These are phyloP conservation scores for Monodelphis domestica DNA, from an alignment of 2,797 vertebrate genomes.

Conservation along the genomic window DNA sequence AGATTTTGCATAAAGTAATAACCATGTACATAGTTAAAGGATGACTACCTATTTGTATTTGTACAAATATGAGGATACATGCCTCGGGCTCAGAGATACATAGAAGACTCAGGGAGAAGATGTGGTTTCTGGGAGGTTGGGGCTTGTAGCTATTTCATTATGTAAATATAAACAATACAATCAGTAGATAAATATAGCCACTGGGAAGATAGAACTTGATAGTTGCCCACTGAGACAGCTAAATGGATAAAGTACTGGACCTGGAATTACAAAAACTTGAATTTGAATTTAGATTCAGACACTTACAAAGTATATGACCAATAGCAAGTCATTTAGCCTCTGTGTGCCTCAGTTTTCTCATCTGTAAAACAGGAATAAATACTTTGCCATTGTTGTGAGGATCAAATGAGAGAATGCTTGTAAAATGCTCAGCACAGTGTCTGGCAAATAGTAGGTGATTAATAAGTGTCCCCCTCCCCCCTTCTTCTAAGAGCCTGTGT, in stretches of 20 bases:
- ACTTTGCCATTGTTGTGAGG: not conserved
- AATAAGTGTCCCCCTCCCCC: not conserved
- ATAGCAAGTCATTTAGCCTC: not conserved
- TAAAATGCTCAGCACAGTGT: not conserved
- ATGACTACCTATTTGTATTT: not conserved
- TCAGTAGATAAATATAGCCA: not conserved
- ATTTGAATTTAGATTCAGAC: not conserved
- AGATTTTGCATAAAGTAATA: not conserved
- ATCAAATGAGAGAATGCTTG: not conserved
- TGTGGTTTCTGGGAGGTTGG: not conserved
- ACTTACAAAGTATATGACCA: not conserved
- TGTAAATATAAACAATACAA: not conserved
- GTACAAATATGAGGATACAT: not conserved
- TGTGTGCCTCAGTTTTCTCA: not conserved
- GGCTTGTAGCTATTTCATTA: not conserved
- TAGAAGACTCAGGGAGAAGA: not conserved
- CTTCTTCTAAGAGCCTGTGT: not conserved
- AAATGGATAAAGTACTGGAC: not conserved
- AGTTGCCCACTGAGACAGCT: not conserved
- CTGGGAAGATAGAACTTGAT: not conserved
- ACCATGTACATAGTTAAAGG: not conserved
- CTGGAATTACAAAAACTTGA: not conserved
- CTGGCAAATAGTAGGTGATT: not conserved
- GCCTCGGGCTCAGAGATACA: not conserved
- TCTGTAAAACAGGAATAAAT: not conserved